Percentiles rank a stretch among this genome's conserved stretches.
Evolutionary conservation across 2,113 vertebrate genomes (phyloP).

Genomic region (Xyliphius kryptos): DNA sequence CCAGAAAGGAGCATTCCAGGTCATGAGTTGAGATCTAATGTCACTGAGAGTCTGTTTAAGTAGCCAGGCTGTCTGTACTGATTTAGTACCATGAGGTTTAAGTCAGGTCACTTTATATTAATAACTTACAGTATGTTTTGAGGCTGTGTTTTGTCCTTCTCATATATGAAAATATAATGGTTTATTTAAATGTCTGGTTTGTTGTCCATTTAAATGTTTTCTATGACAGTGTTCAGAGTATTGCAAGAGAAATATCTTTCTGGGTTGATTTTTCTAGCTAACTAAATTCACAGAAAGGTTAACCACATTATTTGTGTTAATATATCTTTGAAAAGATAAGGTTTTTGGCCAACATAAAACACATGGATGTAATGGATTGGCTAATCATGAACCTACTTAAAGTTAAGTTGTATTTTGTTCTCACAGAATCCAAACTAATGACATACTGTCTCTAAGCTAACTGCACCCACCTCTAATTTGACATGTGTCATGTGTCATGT

Average conservation of each 20-base stretch:
- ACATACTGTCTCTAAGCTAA: conserved; percentile 23
- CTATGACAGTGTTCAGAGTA: too few relatives aligned
- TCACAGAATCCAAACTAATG: conserved; percentile 24
- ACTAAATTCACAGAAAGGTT: too few relatives aligned
- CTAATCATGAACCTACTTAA: conserved; percentile 33
- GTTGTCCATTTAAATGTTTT: too few relatives aligned
- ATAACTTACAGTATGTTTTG: neutral
- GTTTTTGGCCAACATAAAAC: too few relatives aligned
- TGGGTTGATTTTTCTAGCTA: too few relatives aligned
- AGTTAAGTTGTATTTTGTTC: conserved; percentile 25
- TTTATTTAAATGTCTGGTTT: too few relatives aligned
- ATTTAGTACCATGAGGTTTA: conserved; percentile 11
- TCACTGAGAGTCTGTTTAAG: neutral
- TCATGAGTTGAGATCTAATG: conserved; percentile 17
- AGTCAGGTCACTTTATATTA: conserved; percentile 1
- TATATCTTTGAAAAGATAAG: too few relatives aligned
- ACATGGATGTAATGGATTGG: neutral
- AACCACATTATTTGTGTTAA: too few relatives aligned
- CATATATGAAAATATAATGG: too few relatives aligned
- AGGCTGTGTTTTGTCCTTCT: neutral
- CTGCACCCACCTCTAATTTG: conserved; percentile 21
- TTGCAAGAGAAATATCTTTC: too few relatives aligned
- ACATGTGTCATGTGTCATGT: conserved; percentile 5
- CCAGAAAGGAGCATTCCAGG: conserved; percentile 27
- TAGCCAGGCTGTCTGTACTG: conserved; percentile 14